Percentiles rank a stretch among this genome's conserved stretches.
Conservation (phyloP, 2,888 invertebrate species). For the Cheilosia vernalis region DNA sequence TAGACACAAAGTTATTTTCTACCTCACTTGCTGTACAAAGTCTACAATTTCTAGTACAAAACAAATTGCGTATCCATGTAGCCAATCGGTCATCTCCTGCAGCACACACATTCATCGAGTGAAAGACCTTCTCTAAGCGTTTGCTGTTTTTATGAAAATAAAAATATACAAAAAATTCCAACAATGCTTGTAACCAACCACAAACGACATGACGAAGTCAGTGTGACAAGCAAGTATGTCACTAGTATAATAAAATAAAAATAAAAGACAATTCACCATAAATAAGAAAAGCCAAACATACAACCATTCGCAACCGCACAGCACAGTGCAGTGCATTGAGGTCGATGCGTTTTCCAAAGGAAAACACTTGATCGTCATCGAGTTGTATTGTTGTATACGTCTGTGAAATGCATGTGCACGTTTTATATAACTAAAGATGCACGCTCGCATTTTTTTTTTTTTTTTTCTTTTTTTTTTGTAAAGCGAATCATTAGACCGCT, state of each 20-base stretch:
- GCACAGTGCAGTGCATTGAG: slow-evolving; percentile 51
- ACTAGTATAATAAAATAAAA: slow-evolving; percentile 38
- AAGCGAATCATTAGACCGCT: slow-evolving; percentile 61
- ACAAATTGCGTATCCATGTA: slow-evolving; percentile 20
- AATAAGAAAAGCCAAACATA: slow-evolving; percentile 28
- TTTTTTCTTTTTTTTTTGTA: neutral
- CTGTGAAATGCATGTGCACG: slow-evolving; percentile 9
- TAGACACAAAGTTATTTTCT: slow-evolving; percentile 45
- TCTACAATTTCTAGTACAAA: neutral
- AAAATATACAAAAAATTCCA: slow-evolving; percentile 27
- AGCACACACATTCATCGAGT: slow-evolving; percentile 6
- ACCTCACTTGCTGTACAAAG: slow-evolving; percentile 30
- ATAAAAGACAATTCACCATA: slow-evolving; percentile 19
- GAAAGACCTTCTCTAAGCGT: slow-evolving; percentile 18
- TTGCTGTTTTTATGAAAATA: neutral
- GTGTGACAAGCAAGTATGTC: slow-evolving; percentile 70
- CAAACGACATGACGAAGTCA: slow-evolving; percentile 52
- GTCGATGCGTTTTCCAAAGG: slow-evolving; percentile 62
- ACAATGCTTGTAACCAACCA: slow-evolving; percentile 22
- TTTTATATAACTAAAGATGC: slow-evolving; percentile 64
- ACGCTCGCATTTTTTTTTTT: slow-evolving; percentile 35
- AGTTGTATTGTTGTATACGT: neutral
- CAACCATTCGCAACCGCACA: slow-evolving; percentile 54
- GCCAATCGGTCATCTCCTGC: neutral
- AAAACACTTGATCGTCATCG: slow-evolving; percentile 25